Percentiles rank a stretch among this genome's conserved stretches.
Conservation (phyloP, 2,113 vertebrate genomes). For the Marmota flaviventris region DNA sequence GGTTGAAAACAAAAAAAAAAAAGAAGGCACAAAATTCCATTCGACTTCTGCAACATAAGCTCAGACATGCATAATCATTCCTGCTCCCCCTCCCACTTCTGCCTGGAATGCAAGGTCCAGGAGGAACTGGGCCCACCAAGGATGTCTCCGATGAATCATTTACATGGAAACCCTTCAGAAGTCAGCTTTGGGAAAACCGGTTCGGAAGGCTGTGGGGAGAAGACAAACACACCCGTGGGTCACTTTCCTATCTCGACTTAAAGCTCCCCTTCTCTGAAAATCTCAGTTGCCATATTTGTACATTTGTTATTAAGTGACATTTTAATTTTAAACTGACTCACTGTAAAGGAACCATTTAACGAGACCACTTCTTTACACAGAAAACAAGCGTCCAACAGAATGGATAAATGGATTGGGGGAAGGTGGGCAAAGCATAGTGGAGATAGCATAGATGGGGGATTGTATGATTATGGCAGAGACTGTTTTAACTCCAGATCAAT, state of each 20-base stretch:
- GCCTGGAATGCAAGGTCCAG: slow-evolving; percentile 68
- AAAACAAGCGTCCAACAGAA: not conserved
- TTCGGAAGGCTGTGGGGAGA: slow-evolving; percentile 74
- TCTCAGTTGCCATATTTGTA: slow-evolving; percentile 83
- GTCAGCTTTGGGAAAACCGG: slow-evolving; percentile 76
- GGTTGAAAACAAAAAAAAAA: not conserved
- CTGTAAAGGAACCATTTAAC: slow-evolving; percentile 82
- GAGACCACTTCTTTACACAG: slow-evolving; percentile 48
- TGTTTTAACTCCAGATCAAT: not conserved
- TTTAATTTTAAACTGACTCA: slow-evolving; percentile 68
- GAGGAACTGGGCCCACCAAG: slow-evolving; percentile 59
- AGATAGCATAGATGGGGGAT: not conserved
- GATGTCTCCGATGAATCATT: slow-evolving; percentile 69
- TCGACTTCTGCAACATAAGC: slow-evolving; percentile 43
- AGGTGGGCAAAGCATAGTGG: not conserved
- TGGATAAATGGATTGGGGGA: not conserved
- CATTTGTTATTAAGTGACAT: slow-evolving; percentile 77
- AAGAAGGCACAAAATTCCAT: slow-evolving; percentile 25
- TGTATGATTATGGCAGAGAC: not conserved
- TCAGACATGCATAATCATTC: slow-evolving; percentile 47
- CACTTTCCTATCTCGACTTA: slow-evolving; percentile 72
- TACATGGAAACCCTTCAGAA: slow-evolving; percentile 77
- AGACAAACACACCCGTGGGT: slow-evolving; percentile 65
- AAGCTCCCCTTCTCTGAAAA: slow-evolving; percentile 79
- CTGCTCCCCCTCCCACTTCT: slow-evolving; percentile 53